Percentiles rank a stretch among this genome's conserved stretches.
phyloP scores from a whole-genome alignment of 2,113 vertebrate genomes.

The Urocitellus parryii region DNA sequence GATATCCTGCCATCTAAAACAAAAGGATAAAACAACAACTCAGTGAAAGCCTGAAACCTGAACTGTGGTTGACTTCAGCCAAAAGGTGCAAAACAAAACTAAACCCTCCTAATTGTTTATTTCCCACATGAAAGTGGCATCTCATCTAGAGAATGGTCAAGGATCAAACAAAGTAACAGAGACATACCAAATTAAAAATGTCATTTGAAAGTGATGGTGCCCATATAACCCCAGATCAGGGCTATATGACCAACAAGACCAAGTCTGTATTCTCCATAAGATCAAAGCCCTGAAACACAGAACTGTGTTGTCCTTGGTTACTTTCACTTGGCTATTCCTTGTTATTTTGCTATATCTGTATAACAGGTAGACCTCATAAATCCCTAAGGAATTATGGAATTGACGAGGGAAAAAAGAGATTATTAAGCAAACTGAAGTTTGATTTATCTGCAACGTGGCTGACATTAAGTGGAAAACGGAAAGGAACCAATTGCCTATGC shows the following conservation, averaged over 20 bases:
- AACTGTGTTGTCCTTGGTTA: neutral
- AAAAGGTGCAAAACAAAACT: neutral
- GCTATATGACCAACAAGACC: neutral
- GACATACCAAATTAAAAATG: neutral
- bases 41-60: neutral
- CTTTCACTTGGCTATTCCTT: neutral
- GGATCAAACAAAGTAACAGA: conserved; percentile 12
- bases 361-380: conserved; percentile 21
- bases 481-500: conserved; percentile 17
- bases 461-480: conserved; percentile 32
- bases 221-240: neutral
- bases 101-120: neutral
- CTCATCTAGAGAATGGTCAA: neutral
- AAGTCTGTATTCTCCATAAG: neutral
- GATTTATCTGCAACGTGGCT: conserved; percentile 37
- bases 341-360: neutral
- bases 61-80: neutral
- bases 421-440: neutral
- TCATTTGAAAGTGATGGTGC: neutral
- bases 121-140: neutral
- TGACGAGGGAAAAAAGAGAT: neutral
- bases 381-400: neutral
- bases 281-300: conserved; percentile 50
- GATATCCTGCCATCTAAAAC: neutral
- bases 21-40: neutral